Evolutionary conservation across 2,113 vertebrate genomes (phyloP).

Genomic region (Saccopteryx bilineata): DNA sequence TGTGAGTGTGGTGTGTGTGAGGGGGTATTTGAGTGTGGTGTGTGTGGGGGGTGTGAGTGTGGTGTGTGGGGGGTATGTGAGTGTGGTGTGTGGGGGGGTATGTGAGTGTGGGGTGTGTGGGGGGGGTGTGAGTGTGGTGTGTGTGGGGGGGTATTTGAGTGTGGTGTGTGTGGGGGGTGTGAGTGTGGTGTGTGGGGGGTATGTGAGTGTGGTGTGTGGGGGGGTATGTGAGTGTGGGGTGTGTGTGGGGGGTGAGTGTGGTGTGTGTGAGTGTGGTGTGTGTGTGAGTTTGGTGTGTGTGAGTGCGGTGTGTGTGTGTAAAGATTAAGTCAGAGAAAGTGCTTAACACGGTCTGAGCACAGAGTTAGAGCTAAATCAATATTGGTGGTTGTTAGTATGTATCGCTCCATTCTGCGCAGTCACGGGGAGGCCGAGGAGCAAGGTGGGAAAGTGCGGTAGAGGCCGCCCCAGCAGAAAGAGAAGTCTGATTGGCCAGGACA

Average conservation of each 20-base stretch:
- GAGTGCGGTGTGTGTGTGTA: background rate
- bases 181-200: no score
- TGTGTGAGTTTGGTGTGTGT: constrained; percentile 6
- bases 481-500: background rate
- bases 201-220: no score
- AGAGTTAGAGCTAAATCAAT: constrained; percentile 71
- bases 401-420: background rate
- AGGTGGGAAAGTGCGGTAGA: background rate
- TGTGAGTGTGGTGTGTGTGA: no score
- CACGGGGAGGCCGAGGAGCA: background rate
- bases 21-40: background rate
- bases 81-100: no score
- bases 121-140: background rate
- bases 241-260: no score
- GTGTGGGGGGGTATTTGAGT: no score
- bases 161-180: no score
- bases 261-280: background rate
- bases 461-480: background rate
- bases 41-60: background rate
- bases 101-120: no score
- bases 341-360: constrained; percentile 56
- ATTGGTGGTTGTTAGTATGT: constrained; percentile 2
- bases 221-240: no score
- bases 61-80: no score
- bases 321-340: constrained; percentile 72